A percentile compares a stretch with the other conserved stretches of the same genome.
phyloP scores from a whole-genome alignment of 2,888 invertebrate species.

The Lutraria lutraria region DNA sequence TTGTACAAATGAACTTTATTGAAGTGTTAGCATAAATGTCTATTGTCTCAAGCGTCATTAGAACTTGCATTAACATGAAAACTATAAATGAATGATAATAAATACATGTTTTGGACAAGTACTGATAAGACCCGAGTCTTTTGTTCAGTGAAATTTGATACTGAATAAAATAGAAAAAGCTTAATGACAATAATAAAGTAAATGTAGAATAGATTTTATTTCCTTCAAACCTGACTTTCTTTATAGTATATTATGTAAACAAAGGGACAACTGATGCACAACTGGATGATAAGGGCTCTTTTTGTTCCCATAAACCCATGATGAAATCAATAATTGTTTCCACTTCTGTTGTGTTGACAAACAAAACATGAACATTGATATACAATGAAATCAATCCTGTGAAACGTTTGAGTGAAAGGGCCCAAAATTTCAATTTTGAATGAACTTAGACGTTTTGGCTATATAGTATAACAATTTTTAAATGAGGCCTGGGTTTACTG shows the following conservation, averaged over 20 bases:
- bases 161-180: background rate
- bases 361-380: background rate
- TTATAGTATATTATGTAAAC: background rate
- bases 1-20: too few species aligned
- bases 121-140: background rate
- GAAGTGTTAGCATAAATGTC: background rate
- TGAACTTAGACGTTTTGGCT: too few species aligned
- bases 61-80: conserved; percentile 11
- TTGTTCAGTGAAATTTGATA: background rate
- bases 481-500: too few species aligned
- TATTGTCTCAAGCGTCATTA: background rate
- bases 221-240: background rate
- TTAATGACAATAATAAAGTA: background rate
- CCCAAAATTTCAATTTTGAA: too few species aligned
- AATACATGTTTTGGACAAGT: background rate
- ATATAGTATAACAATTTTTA: too few species aligned
- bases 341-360: background rate
- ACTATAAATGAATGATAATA: background rate
- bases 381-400: too few species aligned
- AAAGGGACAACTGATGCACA: background rate
- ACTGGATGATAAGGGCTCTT: background rate
- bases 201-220: background rate
- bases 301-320: conserved; percentile 12
- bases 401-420: too few species aligned
- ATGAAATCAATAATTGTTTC: conserved; percentile 14